Evolutionary conservation across 2,113 vertebrate genomes (phyloP).

Genomic region (Narcine bancroftii): DNA sequence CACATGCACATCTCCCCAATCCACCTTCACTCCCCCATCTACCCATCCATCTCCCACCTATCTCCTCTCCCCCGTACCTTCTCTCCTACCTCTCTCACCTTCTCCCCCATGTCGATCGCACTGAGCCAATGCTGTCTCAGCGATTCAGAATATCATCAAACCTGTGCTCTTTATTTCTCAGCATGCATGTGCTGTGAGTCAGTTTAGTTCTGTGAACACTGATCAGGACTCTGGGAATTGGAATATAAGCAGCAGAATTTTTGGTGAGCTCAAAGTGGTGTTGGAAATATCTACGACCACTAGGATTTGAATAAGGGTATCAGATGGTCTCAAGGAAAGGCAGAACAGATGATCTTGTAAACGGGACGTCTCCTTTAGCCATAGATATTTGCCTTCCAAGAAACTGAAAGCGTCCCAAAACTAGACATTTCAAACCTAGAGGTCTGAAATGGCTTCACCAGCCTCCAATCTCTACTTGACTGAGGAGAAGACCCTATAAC

Average conservation of each 20-base stretch:
- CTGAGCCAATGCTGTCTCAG: too few species aligned
- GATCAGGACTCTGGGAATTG: not conserved
- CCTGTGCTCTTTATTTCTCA: too few species aligned
- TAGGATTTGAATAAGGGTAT: not conserved
- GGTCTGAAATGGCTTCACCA: not conserved
- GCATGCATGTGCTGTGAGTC: not conserved
- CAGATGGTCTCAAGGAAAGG: not conserved
- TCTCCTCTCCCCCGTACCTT: too few species aligned
- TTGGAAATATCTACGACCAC: not conserved
- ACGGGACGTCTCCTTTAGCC: not conserved
- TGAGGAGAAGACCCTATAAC: not conserved
- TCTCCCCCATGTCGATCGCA: too few species aligned
- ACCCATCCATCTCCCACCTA: too few species aligned
- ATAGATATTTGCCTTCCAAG: not conserved
- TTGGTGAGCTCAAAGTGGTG: not conserved
- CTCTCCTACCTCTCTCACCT: too few species aligned
- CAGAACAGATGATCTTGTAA: not conserved
- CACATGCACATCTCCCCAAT: too few species aligned
- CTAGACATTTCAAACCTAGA: not conserved
- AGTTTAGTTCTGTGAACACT: not conserved
- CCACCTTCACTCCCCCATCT: too few species aligned
- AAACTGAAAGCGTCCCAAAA: not conserved
- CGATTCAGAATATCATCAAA: too few species aligned
- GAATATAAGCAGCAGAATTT: not conserved
- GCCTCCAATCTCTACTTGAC: not conserved